A percentile compares a stretch with the other conserved stretches of the same genome.
phyloP scores from a whole-genome alignment of 2,797 vertebrate genomes.

The Mormyrops attenuatus region DNA sequence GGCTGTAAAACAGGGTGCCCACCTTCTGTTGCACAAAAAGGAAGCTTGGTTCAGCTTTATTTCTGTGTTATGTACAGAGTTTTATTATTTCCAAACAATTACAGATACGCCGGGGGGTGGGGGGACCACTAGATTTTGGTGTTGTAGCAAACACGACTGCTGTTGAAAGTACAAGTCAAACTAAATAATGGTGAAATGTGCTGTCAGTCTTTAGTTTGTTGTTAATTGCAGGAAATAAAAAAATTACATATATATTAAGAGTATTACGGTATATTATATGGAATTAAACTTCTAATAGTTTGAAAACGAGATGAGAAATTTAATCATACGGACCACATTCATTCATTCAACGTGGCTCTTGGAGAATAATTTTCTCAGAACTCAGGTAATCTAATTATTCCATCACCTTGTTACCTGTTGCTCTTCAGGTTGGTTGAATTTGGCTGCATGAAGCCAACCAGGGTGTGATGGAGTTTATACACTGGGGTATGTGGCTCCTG shows the following conservation, averaged over 20 bases:
- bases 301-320: background rate
- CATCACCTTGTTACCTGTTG: background rate
- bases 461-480: background rate
- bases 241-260: background rate
- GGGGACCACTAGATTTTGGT: background rate
- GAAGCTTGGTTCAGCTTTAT: background rate
- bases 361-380: background rate
- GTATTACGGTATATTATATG: background rate
- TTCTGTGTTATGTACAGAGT: background rate
- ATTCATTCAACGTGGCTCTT: background rate
- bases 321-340: background rate
- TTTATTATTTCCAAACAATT: background rate
- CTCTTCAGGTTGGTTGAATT: background rate
- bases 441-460: background rate
- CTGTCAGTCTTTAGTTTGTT: background rate
- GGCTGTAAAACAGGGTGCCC: background rate
- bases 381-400: background rate
- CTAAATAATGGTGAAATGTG: background rate
- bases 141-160: background rate
- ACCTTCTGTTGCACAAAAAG: background rate
- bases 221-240: background rate
- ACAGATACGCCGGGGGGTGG: background rate
- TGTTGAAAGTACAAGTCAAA: background rate
- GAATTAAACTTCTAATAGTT: constrained; percentile 10
- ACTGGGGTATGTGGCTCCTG: background rate